Evolutionary conservation across 2,113 vertebrate genomes (phyloP), one percentile per base, ranked within the genome.

Genomic region (Arenaria interpres): DNA sequence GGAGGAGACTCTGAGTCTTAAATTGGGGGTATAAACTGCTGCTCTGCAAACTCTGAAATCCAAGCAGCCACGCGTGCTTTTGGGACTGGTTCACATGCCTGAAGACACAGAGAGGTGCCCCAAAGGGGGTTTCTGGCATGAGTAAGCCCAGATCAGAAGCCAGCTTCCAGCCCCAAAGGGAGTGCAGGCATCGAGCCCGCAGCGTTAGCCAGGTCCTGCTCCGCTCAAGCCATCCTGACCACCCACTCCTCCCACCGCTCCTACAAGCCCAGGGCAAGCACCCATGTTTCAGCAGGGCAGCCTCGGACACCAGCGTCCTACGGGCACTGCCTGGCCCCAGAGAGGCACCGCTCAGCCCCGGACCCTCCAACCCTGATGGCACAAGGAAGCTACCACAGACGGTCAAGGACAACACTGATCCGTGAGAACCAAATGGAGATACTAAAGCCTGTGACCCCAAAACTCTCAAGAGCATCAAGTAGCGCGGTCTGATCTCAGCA

Each of bases 261-360:
- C 39, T 51, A 9, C 50, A 21, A 3, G 10, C 35, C 24, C 33
- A 28, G n/a, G 30, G 22, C 4, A n/a, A 87, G 35, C 64, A 62
- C 4, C 23, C 0, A 0, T 1, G 0, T n/a, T n/a, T 28, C 28
- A 30, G 53, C 46, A 45, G 15, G 35, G 73, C 77, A 53, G 39
- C 22, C 63, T 64, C 32, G 15, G 41, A 19, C 1, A 3, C 46
- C 37, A 59, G n/a, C 0, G 5, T 16, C 62, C 57, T 14, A 3
- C 53, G 35, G 50, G 48, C n/a, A 48, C 46, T 53, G 79, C 46
- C 22, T 35, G 27, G 41, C 21, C 46, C 41, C 15, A 3, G 5
- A 33, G 19, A 35, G 51, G 39, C 73, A 33, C 8, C 5, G 2
- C 66, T 62, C 56, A 21, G 46, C 41, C 54, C 54, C 4, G 2